Percentiles rank a stretch among this genome's conserved stretches.
Conservation (phyloP, 2,113 vertebrate genomes). For the Protobothrops mucrosquamatus region DNA sequence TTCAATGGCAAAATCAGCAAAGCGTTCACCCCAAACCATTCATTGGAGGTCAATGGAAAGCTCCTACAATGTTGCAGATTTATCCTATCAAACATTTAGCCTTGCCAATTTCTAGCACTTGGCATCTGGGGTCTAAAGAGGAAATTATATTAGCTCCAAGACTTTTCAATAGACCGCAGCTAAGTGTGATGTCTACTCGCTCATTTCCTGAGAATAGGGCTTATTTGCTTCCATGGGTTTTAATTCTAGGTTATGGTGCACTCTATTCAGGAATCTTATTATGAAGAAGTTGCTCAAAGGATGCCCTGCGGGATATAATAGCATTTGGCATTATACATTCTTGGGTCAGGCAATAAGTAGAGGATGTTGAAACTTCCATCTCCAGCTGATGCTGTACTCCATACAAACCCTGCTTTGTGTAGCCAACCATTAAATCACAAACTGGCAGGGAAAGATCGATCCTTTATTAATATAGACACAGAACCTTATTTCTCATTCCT, state of each 20-base stretch:
- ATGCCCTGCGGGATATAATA: background rate
- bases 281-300: conserved; percentile 3
- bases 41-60: background rate
- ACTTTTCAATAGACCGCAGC: background rate
- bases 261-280: conserved; percentile 36
- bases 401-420: conserved; percentile 30
- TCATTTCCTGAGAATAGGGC: conserved; percentile 44
- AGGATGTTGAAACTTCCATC: conserved; percentile 12
- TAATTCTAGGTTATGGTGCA: conserved; percentile 39
- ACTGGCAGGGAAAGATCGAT: conserved; percentile 52
- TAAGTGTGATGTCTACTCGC: conserved; percentile 35
- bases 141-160: conserved; percentile 45
- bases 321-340: conserved; percentile 32
- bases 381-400: background rate
- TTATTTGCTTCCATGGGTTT: conserved; percentile 50
- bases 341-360: conserved; percentile 3
- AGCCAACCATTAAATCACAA: conserved; percentile 49
- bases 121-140: conserved; percentile 45
- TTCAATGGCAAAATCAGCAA: background rate
- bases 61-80: background rate
- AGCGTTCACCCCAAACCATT: background rate
- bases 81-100: background rate
- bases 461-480: conserved; percentile 43
- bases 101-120: conserved; percentile 40
- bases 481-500: conserved; percentile 22